These are phyloP conservation scores for Acanthopagrus latus DNA, from an alignment of 2,797 vertebrate species.

Conservation along the genomic window DNA sequence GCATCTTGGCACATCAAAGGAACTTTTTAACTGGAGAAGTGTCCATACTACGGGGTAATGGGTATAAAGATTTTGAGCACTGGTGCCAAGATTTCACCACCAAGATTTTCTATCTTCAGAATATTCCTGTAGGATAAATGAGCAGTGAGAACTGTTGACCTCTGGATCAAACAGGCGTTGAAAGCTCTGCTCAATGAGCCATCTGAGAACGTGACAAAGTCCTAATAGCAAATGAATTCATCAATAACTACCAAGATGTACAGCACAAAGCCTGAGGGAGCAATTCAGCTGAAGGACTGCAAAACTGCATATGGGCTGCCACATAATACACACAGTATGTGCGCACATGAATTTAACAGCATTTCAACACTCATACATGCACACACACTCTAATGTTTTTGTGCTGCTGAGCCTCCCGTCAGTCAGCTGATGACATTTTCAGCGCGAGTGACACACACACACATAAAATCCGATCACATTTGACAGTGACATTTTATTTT, in stretches of 20 bases:
- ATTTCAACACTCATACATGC: neutral
- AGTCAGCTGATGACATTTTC: constrained; percentile 68
- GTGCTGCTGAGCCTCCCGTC: constrained; percentile 20
- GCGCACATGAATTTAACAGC: constrained; percentile 3
- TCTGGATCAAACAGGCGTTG: constrained; percentile 5
- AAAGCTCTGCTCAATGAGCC: constrained; percentile 4
- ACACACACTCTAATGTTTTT: constrained; percentile 1
- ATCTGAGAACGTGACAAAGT: neutral
- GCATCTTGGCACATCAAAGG: too few relatives aligned
- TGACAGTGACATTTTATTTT: constrained; percentile 68
- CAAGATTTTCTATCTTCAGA: constrained; percentile 7
- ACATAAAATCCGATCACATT: constrained; percentile 41
- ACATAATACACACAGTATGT: neutral
- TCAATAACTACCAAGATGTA: constrained; percentile 30
- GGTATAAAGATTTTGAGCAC: too few relatives aligned
- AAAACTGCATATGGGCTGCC: neutral
- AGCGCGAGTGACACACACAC: constrained; percentile 14
- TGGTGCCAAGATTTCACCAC: too few relatives aligned
- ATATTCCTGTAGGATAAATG: constrained; percentile 11
- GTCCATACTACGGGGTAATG: too few relatives aligned
- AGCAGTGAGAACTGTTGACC: constrained; percentile 8
- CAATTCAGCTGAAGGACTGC: constrained; percentile 13
- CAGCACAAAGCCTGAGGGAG: constrained; percentile 1
- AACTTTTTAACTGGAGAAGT: too few relatives aligned
- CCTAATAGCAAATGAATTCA: constrained; percentile 30